Conservation (phyloP, 2,888 invertebrate genomes). For the Peribatodes rhomboidaria region DNA sequence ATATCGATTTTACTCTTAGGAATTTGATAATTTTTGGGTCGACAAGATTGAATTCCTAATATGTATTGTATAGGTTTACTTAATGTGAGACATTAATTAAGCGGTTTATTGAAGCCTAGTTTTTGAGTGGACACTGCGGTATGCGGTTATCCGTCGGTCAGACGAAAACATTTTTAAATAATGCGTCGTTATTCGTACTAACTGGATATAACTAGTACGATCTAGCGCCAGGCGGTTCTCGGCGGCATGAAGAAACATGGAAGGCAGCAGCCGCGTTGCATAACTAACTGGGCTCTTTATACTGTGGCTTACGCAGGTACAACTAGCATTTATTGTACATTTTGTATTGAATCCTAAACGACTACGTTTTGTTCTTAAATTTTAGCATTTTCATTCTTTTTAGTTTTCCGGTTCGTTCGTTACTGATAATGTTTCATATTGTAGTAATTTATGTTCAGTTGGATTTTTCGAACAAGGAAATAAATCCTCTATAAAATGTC, state of each 20-base stretch:
- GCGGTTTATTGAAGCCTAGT: slow-evolving; percentile 6
- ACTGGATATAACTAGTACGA: slow-evolving; percentile 67
- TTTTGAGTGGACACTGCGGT: slow-evolving; percentile 9
- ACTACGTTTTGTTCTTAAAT: slow-evolving; percentile 22
- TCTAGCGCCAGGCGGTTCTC: slow-evolving; percentile 60
- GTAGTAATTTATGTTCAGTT: slow-evolving; percentile 4
- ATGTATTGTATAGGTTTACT: neutral
- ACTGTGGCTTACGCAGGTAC: slow-evolving; percentile 44
- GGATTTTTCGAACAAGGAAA: neutral
- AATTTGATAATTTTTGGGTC: slow-evolving; percentile 39
- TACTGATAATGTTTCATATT: neutral
- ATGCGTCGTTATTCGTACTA: slow-evolving; percentile 61
- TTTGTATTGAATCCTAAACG: slow-evolving; percentile 49
- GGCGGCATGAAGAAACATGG: slow-evolving; percentile 67
- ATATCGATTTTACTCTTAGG: slow-evolving; percentile 34
- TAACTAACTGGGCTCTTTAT: slow-evolving; percentile 63
- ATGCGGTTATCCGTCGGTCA: slow-evolving; percentile 38
- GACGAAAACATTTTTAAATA: slow-evolving; percentile 56
- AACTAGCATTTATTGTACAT: slow-evolving; percentile 35
- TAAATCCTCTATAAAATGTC: too few relatives aligned
- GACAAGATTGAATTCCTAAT: slow-evolving; percentile 22
- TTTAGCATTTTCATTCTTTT: slow-evolving; percentile 6
- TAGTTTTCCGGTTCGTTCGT: neutral
- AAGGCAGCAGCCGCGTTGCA: slow-evolving; percentile 63
- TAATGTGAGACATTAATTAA: slow-evolving; percentile 17